These are phyloP conservation scores for Cheirogaleus medius DNA, from an alignment of 2,113 vertebrate species.

Conservation along the genomic window DNA sequence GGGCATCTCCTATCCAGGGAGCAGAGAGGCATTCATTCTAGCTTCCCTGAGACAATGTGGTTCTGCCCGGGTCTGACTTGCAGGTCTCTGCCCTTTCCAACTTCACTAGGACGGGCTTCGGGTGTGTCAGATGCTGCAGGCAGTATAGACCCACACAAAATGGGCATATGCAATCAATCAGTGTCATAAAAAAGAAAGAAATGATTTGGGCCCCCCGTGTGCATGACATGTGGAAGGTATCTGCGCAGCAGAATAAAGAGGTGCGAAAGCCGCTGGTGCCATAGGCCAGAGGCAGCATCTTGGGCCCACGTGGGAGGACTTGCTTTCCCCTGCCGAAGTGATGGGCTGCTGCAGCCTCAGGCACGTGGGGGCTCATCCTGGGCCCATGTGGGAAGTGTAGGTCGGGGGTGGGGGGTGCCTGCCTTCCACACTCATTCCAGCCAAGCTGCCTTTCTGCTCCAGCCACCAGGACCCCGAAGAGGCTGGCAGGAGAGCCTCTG, in stretches of 20 bases:
- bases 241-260: slow-evolving; percentile 26
- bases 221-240: slow-evolving; percentile 47
- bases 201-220: neutral
- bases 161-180: slow-evolving; percentile 32
- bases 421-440: fast-evolving
- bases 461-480: neutral
- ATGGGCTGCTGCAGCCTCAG: neutral
- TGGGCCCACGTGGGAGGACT: neutral
- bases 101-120: neutral
- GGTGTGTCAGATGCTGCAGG: neutral
- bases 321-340: neutral
- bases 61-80: neutral
- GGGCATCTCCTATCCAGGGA: neutral
- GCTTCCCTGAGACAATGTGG: neutral
- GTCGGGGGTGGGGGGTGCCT: too few relatives aligned
- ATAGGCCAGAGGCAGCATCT: neutral
- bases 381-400: too few relatives aligned
- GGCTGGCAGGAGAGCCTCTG: neutral
- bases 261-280: neutral
- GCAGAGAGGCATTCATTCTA: neutral
- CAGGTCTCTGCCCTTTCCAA: neutral
- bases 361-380: neutral
- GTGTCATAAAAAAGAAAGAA: neutral
- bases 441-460: neutral
- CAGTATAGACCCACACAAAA: neutral